phyloP scores from a whole-genome alignment of 2,888 invertebrate genomes.

The Macrosiphum euphorbiae region DNA sequence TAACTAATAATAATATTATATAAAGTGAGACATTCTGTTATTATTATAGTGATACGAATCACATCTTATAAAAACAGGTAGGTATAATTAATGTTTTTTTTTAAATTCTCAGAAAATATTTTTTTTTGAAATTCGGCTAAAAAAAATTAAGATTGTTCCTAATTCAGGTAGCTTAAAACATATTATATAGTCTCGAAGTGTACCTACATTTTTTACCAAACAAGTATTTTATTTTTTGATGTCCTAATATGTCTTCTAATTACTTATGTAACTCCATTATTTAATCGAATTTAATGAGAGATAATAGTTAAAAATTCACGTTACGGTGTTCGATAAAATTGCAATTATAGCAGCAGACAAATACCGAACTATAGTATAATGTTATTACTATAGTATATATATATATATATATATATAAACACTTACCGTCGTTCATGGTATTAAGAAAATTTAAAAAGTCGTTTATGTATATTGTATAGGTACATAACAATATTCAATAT shows the following conservation, averaged over 20 bases:
- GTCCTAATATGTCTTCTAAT: neutral
- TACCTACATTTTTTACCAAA: too few relatives aligned
- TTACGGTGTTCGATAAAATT: neutral
- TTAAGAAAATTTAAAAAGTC: neutral
- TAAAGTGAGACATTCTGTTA: neutral
- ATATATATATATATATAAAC: too few relatives aligned
- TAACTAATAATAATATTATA: neutral
- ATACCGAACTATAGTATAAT: neutral
- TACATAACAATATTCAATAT: neutral
- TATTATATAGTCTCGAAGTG: too few relatives aligned
- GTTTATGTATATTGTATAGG: neutral
- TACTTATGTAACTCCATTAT: neutral
- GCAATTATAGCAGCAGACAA: neutral
- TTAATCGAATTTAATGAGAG: neutral
- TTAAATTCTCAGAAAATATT: neutral
- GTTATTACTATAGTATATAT: neutral
- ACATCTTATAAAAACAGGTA: neutral
- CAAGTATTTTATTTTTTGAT: neutral
- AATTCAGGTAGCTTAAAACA: neutral
- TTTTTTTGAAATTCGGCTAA: too few relatives aligned
- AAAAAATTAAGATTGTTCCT: neutral
- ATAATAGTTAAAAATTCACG: neutral
- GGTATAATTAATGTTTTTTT: neutral
- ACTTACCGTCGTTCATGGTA: neutral
- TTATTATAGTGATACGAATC: neutral